Base-by-base conservation (phyloP, 2,113 vertebrate species). In the Dinomys branickii region DNA sequence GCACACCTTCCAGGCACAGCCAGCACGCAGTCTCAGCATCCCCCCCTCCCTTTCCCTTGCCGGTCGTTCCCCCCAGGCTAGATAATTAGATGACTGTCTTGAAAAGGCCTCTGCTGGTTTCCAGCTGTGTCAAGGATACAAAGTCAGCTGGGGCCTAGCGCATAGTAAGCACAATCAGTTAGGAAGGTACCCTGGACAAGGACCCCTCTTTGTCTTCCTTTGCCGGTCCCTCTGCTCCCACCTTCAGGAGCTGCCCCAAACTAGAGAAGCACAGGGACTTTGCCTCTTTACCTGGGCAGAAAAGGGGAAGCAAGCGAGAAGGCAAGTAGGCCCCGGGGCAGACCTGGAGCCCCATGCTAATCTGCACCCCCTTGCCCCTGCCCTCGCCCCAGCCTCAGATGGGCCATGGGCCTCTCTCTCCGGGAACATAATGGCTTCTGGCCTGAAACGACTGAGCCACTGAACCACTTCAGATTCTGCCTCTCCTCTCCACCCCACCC, bases 401-500 rank as follows among this genome's bases (percentile, higher is more conserved):
- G 97, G 93, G 93, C 47, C 73, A 8, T 5, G 26, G 83, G 73
- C 63, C 91, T 61, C 84, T 97, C 97, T 95, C 96, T 96, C 96
- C 93, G 3, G 97, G 97, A 97, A 97, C 80, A 91, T 97, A 97
- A 97, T 98, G 94, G 97, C 91, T 97, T 98, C 85, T 95, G 88
- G 96, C 61, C 77, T 87, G 59, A 97, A 96, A 96, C 96, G 97
- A 97, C 97, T 97, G 97, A 97, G 96, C 94, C 93, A 4, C 93
- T 22, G 38, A 92, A 61, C 38, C 86, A 44, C 86, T 95, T 86
- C 58, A 38, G 88, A 92, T 35, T 30, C 33, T 17, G 65, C n/a
- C 22, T 91, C 91, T 84, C 35, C 63, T 90, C 85, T 86, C 50
- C 30, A 81, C 28, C 77, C 69, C 63, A 41, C 82, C 78, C 61